These are phyloP conservation scores for Strigamia maritima DNA, from an alignment of 2,888 invertebrate genomes.

Conservation along the genomic window DNA sequence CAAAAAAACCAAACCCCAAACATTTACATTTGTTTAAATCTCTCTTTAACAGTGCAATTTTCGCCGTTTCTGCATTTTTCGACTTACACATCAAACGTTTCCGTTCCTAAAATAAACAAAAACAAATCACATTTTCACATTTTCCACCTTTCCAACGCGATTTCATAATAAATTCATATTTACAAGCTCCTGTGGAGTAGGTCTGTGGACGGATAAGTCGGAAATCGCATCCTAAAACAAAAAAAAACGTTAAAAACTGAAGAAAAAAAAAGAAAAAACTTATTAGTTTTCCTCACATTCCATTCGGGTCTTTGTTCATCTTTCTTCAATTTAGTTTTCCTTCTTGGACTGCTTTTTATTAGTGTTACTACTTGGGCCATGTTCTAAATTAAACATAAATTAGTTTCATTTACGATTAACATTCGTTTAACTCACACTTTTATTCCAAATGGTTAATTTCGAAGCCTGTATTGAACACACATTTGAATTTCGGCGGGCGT, in stretches of 20 bases:
- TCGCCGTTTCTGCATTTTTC: constrained; percentile 5
- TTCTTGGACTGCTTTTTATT: background rate
- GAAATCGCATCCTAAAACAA: background rate
- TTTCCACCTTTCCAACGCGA: no score
- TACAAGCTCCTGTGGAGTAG: background rate
- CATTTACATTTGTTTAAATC: background rate
- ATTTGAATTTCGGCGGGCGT: background rate
- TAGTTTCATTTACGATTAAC: background rate
- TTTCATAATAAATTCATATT: background rate
- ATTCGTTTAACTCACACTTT: background rate
- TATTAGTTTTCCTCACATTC: background rate
- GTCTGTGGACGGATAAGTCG: background rate
- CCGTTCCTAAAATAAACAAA: background rate
- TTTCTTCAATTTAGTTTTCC: background rate
- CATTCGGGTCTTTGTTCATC: background rate
- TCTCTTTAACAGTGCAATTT: background rate
- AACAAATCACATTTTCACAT: background rate
- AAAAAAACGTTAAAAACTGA: background rate
- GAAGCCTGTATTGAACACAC: background rate
- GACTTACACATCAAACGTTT: constrained; percentile 17
- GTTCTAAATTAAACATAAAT: background rate
- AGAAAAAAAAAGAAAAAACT: background rate
- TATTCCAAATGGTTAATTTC: background rate
- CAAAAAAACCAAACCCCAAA: no score
- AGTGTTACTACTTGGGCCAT: background rate